Base-by-base conservation (phyloP, 1,140 invertebrate species). In the Micrasema minimum region DNA sequence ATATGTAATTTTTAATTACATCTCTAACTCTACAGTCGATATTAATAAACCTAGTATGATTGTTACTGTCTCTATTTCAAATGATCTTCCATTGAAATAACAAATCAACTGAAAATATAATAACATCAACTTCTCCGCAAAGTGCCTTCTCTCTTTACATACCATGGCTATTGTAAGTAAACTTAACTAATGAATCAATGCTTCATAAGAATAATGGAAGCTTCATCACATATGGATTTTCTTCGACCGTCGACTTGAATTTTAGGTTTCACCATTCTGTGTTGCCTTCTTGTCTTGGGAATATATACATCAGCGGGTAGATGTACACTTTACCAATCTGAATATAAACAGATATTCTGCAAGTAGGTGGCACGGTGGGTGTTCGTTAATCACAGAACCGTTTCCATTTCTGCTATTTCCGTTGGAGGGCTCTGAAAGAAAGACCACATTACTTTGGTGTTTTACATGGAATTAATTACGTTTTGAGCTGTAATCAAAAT, bases 321-420 rank as follows among this genome's bases (percentile, higher is more conserved):
- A 31, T 31, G 26, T 31, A 31, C 26, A 45, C 2, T 12, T 45
- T 45, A 45, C 14, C 41, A 45, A 45, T 45, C 41, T 45, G 14
- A 45, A 45, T 45, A 45, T n/a, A 45, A 45, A 31, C 26, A 31
- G 26, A 31, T 31, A 45, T 50, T 50, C 16, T 18, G 61, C 61
- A 46, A 46, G 43, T 55, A 31, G 26, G 2, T 31, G 26, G 26
- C 26, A 7, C 7, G 26, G 51, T 31, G 14, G 43, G 7, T 45
- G 14, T 71, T 64, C 70, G 53, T 77, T 72, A 65, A 76, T 94
- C 92, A 94, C 88, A 94, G 91, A 86, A 94, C 92, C 79, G 92
- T 94, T 86, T 94, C 92, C 88, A 93, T 94, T 87, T 94, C 92
- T 78, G 92, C 92, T 73, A 91, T 90, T 85, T 91, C 90, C 75